These are phyloP conservation scores for Nannobrachium achirus DNA, from an alignment of 2,113 vertebrate species.

Conservation along the genomic window DNA sequence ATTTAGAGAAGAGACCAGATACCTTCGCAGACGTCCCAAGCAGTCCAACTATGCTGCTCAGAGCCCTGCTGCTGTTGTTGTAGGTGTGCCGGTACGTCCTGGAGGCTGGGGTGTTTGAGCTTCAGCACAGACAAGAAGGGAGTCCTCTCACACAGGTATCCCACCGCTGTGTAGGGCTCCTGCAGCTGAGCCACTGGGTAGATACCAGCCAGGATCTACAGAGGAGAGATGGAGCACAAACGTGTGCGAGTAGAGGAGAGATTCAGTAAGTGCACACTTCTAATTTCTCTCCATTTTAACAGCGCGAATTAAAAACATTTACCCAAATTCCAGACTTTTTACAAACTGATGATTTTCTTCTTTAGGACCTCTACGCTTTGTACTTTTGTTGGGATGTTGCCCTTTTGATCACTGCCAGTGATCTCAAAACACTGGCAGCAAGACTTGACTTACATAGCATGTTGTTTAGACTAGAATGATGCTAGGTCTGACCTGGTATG, in stretches of 20 bases:
- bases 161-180: slow-evolving; percentile 90
- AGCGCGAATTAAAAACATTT: too few species aligned
- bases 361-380: too few species aligned
- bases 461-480: too few species aligned
- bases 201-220: slow-evolving; percentile 88
- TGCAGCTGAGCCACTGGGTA: slow-evolving; percentile 92
- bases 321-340: too few species aligned
- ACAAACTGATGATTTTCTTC: too few species aligned
- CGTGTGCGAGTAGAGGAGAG: not conserved
- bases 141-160: slow-evolving; percentile 87
- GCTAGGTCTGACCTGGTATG: too few species aligned
- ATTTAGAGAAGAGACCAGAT: slow-evolving; percentile 1
- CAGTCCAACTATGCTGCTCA: slow-evolving; percentile 77
- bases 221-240: not conserved
- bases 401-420: too few species aligned
- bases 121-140: slow-evolving; percentile 82
- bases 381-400: too few species aligned
- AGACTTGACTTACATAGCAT: too few species aligned
- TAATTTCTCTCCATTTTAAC: too few species aligned
- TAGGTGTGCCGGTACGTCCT: slow-evolving; percentile 26
- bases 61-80: slow-evolving; percentile 16
- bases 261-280: not conserved
- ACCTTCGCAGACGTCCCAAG: slow-evolving; percentile 96
- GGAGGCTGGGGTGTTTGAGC: slow-evolving; percentile 78
- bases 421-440: too few species aligned